These are phyloP conservation scores for Megaceryle maxima DNA, from an alignment of 2,113 vertebrate genomes.

Conservation along the genomic window DNA sequence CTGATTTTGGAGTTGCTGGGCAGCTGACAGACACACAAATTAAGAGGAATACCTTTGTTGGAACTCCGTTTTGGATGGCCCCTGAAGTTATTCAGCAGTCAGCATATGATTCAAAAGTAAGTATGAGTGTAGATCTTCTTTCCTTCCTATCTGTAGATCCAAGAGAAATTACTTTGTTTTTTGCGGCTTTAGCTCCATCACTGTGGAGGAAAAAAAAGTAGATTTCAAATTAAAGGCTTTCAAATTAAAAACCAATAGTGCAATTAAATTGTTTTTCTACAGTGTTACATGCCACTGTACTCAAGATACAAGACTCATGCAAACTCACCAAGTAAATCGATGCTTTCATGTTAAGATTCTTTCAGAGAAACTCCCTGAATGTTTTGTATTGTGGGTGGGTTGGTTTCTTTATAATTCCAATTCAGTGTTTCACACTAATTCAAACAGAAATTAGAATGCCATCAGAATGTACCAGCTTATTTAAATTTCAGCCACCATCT, in stretches of 20 bases:
- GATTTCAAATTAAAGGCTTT: background rate
- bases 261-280: background rate
- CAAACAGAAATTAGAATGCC: background rate
- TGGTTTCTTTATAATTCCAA: background rate
- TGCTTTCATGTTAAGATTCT: background rate
- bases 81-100: slow-evolving; percentile 96
- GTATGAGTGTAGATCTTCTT: background rate
- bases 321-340: background rate
- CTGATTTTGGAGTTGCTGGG: slow-evolving; percentile 92
- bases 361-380: background rate
- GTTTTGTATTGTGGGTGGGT: background rate
- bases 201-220: background rate
- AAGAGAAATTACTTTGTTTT: background rate
- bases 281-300: background rate
- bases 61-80: slow-evolving; percentile 93
- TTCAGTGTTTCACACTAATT: background rate
- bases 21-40: slow-evolving; percentile 94
- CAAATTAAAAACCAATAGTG: background rate
- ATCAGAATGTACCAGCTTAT: background rate
- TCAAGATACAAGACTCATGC: background rate
- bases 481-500: background rate
- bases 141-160: background rate
- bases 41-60: slow-evolving; percentile 92
- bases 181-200: background rate
- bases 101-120: slow-evolving; percentile 91